Evolutionary conservation across 1,140 invertebrate species (phyloP).

Genomic region (Adoxophyes honmai): DNA sequence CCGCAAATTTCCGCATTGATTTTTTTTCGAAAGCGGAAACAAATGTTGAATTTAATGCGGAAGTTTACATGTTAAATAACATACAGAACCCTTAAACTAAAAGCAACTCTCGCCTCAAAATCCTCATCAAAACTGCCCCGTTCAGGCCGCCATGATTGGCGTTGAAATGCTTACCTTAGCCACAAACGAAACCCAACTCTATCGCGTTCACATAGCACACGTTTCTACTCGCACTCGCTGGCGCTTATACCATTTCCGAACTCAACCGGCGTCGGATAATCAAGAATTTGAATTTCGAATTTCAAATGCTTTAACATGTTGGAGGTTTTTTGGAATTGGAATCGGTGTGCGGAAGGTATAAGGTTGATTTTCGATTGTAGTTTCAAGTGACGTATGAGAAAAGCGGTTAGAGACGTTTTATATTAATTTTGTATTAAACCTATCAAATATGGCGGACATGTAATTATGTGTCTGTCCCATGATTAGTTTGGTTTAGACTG

Average conservation of each 20-base stretch:
- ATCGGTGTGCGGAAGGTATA: not conserved
- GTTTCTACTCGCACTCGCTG: not conserved
- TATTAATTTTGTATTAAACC: conserved; percentile 16
- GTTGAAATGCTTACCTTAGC: not conserved
- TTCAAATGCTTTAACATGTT: not conserved
- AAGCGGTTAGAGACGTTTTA: not conserved
- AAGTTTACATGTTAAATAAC: no score
- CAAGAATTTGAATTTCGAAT: conserved; percentile 4
- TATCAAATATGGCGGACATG: conserved; percentile 7
- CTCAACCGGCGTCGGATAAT: not conserved
- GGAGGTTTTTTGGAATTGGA: not conserved
- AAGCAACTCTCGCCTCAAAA: not conserved
- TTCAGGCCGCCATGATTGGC: no score
- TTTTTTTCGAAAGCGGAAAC: no score
- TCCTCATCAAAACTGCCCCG: conserved; percentile 5
- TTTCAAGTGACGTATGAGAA: not conserved
- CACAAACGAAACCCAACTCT: not conserved
- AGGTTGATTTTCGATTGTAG: not conserved
- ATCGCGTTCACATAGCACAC: not conserved
- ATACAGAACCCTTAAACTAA: not conserved
- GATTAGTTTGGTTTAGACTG: not conserved
- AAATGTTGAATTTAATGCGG: no score
- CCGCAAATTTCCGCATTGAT: no score
- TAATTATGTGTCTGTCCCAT: conserved; percentile 1
- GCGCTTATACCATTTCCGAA: not conserved